Evolutionary conservation across 2,888 invertebrate genomes (phyloP), one percentile per base, ranked within the genome.

Genomic region (Cryptops parisi): DNA sequence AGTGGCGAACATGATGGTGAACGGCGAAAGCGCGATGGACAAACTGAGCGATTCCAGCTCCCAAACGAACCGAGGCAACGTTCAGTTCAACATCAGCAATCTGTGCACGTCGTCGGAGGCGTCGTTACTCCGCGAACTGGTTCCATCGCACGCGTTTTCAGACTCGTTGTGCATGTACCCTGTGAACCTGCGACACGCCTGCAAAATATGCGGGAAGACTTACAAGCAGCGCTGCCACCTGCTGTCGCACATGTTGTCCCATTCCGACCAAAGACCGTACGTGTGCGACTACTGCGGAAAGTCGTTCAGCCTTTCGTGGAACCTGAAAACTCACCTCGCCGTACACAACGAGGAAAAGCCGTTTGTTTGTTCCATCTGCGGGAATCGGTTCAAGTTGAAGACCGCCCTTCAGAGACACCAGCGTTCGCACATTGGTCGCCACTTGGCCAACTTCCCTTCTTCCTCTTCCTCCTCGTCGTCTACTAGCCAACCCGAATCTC

Each of bases 301-400:
- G 25, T 44, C 26, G 2, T 51, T 51, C 22, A 51, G 51, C 19
- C 27, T 51, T 4, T 41, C 51, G 1, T 51, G 51, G 51, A 51
- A 51, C 19, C n/a, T 51, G 27, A 51, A 51, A 21, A 51, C 51
- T 5, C 51, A 51, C 27, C 17, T 51, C 26, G 51, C 44, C 5
- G 51, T 51, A 3, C 51, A 51, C 19, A 51, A 51, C 44, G 25
- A 51, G 15, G 51, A 51, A 19, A 51, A 51, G 19, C 51, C 51
- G 3, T 51, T 43, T 51, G 21, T 38, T 6, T 51, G 51, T 41
- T 17, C 43, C 3, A 12, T 51, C 2, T 51, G 51, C 25, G 51
- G 51, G 9, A 51, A 43, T 25, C 41, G 43, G 17, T 51, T 51
- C 25, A 51, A 51, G 21, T 21, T 51, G 25, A 51, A 51, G n/a